Evolutionary conservation across 2,113 vertebrate species (phyloP).

Genomic region (Xenopus laevis): DNA sequence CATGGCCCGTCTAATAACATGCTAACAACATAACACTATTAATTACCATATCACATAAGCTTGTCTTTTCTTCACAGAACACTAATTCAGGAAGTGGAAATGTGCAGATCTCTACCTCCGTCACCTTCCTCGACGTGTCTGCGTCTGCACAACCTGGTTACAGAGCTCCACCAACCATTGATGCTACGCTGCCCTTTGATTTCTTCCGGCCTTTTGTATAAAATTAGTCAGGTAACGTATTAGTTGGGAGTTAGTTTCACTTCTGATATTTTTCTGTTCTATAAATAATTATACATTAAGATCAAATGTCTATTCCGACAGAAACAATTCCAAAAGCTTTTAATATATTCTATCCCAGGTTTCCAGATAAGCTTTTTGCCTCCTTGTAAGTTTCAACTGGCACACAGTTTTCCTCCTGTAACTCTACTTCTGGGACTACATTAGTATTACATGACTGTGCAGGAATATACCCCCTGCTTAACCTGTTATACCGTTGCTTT

Average conservation of each 20-base stretch:
- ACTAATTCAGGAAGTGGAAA: constrained; percentile 48
- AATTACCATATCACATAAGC: too few species aligned
- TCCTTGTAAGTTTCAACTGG: too few species aligned
- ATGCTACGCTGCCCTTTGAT: constrained; percentile 79
- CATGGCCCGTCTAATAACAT: too few species aligned
- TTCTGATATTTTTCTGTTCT: constrained; percentile 1
- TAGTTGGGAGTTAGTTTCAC: background rate
- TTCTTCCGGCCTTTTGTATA: constrained; percentile 92
- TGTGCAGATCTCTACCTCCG: constrained; percentile 63
- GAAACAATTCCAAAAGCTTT: too few species aligned
- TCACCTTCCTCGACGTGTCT: constrained; percentile 77
- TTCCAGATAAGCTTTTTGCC: too few species aligned
- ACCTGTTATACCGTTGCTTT: too few species aligned
- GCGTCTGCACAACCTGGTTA: constrained; percentile 76
- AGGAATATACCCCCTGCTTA: too few species aligned
- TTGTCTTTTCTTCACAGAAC: constrained; percentile 53
- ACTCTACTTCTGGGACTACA: too few species aligned
- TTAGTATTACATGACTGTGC: too few species aligned
- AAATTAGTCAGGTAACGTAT: constrained; percentile 36
- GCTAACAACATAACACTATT: too few species aligned
- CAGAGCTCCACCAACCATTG: constrained; percentile 76
- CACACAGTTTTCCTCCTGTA: too few species aligned
- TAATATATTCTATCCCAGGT: too few species aligned
- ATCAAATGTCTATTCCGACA: background rate
- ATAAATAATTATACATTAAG: constrained; percentile 17